Percentiles rank a stretch among this genome's conserved stretches.
Conservation (phyloP, 2,888 invertebrate genomes). For the Drosophila cyrtoloma region DNA sequence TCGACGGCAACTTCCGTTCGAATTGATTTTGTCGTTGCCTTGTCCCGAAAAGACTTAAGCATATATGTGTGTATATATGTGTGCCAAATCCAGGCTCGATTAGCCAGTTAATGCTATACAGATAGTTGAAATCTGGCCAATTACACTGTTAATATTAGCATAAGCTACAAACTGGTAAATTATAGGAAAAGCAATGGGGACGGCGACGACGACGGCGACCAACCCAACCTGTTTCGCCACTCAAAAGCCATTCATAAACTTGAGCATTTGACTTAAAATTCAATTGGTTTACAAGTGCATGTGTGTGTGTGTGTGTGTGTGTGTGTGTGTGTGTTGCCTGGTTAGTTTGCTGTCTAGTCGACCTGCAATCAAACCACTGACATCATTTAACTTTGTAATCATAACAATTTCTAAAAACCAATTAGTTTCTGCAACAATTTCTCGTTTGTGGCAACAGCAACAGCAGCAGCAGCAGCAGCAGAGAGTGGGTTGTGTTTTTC, state of each 20-base stretch:
- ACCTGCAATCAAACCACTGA: slow-evolving; percentile 70
- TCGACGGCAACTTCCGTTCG: slow-evolving; percentile 56
- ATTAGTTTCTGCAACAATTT: slow-evolving; percentile 60
- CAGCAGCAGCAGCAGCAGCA: slow-evolving; percentile 12
- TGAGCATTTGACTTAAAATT: slow-evolving; percentile 49
- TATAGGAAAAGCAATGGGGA: slow-evolving; percentile 21
- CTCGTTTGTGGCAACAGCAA: slow-evolving; percentile 28
- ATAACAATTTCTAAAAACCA: slow-evolving; percentile 80
- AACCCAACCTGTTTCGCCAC: slow-evolving; percentile 45
- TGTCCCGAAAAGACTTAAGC: slow-evolving; percentile 48
- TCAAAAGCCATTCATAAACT: slow-evolving; percentile 71
- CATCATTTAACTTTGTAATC: slow-evolving; percentile 79
- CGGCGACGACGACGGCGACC: slow-evolving; percentile 7
- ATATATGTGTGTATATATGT: neutral
- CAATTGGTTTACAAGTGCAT: slow-evolving; percentile 25
- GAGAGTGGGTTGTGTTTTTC: slow-evolving; percentile 71
- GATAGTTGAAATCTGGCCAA: slow-evolving; percentile 38
- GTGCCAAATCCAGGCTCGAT: slow-evolving; percentile 34
- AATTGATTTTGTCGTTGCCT: slow-evolving; percentile 35
- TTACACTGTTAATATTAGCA: slow-evolving; percentile 71
- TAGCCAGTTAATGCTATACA: slow-evolving; percentile 22
- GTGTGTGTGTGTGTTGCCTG: slow-evolving; percentile 2
- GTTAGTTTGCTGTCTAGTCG: slow-evolving; percentile 51
- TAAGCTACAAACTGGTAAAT: slow-evolving; percentile 63
- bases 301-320: slow-evolving; percentile 11